Base-by-base conservation (phyloP, 1,140 invertebrate genomes). In the Harlomillsia oculata region DNA sequence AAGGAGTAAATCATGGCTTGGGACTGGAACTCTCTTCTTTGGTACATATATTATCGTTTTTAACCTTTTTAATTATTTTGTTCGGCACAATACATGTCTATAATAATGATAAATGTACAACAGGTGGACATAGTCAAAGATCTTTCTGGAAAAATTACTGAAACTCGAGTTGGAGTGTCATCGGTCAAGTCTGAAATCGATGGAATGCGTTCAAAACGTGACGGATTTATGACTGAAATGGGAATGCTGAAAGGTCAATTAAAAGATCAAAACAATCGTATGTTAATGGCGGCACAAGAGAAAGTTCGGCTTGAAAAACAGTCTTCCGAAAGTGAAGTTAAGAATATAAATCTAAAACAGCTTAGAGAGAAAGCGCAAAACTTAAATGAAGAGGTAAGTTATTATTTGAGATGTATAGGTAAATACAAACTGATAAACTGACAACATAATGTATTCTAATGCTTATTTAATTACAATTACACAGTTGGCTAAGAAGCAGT, bases 141-240 rank as follows among this genome's bases (percentile, higher is more conserved):
- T 70, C 69, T 96, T 43, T 88, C 85, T 21, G 80, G 82, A 65
- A 90, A 88, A 69, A 92, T 96, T 57, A 83, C 82, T 60, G 88
- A 93, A 67, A 91, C 89, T 0, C 78, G 90, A 3, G 81, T 85
- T 26, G 85, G 83, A 18, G 94, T 99, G 0, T 87, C 91, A 0
- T 84, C 86, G 34, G 86, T 95, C 0, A 98, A 98, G 72, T 80
- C 84, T 2, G 90, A 89, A 21, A 99, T 99, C 60, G 95, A 99
- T 74, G 85, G 86, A 4, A 98, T 99, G 95, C 75, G 94, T 34
- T 66, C 80, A 0, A 89, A 88, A 23, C 76, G 96, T 30, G 96
- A 99, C 70, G 75, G 82, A 1, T 90, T 90, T 63, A 81, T 96
- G 72, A 78, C 82, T 46, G 89, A 94, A 66, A 92, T 97, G 81